phyloP scores from a whole-genome alignment of 2,113 vertebrate species.

The Beaufortia kweichowensis region DNA sequence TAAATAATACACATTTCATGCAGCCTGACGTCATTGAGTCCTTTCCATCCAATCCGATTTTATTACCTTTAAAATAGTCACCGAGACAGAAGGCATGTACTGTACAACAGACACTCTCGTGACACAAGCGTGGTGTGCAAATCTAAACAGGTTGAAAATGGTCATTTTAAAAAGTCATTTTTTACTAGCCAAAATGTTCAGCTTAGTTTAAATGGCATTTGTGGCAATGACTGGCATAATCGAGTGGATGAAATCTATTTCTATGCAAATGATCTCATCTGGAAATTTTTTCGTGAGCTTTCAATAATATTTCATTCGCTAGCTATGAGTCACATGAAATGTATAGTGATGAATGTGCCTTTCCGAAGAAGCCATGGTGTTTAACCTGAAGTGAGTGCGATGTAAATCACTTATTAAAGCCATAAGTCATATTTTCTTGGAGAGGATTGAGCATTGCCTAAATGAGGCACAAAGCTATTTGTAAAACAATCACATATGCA shows the following conservation, averaged over 20 bases:
- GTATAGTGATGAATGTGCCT: conserved; percentile 66
- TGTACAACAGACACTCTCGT: conserved; percentile 38
- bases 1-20: not conserved
- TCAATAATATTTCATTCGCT: conserved; percentile 70
- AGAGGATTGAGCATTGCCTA: not conserved
- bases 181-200: conserved; percentile 64
- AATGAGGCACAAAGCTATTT: too few relatives aligned
- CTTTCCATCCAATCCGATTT: conserved; percentile 7
- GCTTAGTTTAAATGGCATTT: conserved; percentile 68
- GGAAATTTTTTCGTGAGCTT: conserved; percentile 60
- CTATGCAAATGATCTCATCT: conserved; percentile 76
- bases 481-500: not conserved
- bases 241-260: conserved; percentile 73
- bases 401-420: conserved; percentile 65
- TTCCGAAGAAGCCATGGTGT: conserved; percentile 66
- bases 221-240: conserved; percentile 63
- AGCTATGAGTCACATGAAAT: conserved; percentile 64
- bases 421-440: conserved; percentile 4
- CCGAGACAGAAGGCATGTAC: conserved; percentile 52
- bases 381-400: conserved; percentile 59
- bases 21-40: not conserved
- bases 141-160: conserved; percentile 68
- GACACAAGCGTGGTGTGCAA: conserved; percentile 48
- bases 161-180: conserved; percentile 60
- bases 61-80: conserved; percentile 32